These are phyloP conservation scores for Uloborus plumipes DNA, from an alignment of 2,888 invertebrate genomes.

Conservation along the genomic window DNA sequence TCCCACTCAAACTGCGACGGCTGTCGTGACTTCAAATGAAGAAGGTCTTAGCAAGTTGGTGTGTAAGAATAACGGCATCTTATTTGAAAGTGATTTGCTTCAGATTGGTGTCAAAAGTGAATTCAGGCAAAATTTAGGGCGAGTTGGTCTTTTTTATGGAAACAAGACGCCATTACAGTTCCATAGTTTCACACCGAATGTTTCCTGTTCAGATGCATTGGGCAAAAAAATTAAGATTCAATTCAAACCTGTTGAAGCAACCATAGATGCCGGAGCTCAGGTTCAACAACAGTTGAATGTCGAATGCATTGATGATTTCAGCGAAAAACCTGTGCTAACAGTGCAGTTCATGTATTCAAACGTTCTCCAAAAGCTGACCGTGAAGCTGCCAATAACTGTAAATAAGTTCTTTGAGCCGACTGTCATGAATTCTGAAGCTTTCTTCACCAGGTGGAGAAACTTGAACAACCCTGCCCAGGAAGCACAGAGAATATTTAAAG, in stretches of 20 bases:
- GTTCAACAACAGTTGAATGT: constrained; percentile 98
- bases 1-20: constrained; percentile 48
- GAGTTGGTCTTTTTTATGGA: constrained; percentile 96
- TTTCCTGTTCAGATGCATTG: constrained; percentile 82
- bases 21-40: constrained; percentile 72
- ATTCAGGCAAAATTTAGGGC: constrained; percentile 93
- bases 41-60: constrained; percentile 94
- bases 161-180: constrained; percentile 83
- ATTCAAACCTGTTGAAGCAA: constrained; percentile 93
- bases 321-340: constrained; percentile 74
- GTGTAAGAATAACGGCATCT: constrained; percentile 97
- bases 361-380: constrained; percentile 88
- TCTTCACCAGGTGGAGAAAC: constrained; percentile 99
- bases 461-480: constrained; percentile 91
- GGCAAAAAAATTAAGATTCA: constrained; percentile 84
- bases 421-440: constrained; percentile 98
- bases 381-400: constrained; percentile 93
- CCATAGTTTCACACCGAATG: constrained; percentile 80
- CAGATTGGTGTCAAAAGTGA: constrained; percentile 99
- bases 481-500: constrained; percentile 98
- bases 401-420: constrained; percentile 99
- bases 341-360: constrained; percentile 81
- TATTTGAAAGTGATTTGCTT: constrained; percentile 97
- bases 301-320: constrained; percentile 96
- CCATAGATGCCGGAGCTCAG: constrained; percentile 96